Evolutionary conservation across 1,140 invertebrate species (phyloP).

Genomic region (Hyposmocoma kahamanoa): DNA sequence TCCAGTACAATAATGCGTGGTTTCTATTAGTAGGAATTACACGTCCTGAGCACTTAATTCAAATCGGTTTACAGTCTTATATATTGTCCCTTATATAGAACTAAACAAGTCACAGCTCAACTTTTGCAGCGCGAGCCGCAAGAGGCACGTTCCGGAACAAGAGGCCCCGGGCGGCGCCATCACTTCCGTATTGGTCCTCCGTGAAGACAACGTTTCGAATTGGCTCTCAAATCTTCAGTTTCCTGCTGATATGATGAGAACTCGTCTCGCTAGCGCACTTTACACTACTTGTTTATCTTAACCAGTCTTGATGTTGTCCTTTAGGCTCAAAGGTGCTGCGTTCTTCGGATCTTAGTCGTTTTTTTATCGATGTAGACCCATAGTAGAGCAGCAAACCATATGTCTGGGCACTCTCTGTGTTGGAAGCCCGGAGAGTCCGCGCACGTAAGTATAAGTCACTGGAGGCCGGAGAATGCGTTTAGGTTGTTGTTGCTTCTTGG

Average conservation of each 20-base stretch:
- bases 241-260: constrained; percentile 64
- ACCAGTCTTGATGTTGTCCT: constrained; percentile 58
- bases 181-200: constrained; percentile 48
- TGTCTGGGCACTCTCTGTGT: constrained; percentile 83
- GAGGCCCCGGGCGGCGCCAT: constrained; percentile 9
- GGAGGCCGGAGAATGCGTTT: constrained; percentile 83
- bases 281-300: constrained; percentile 48
- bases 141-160: constrained; percentile 6
- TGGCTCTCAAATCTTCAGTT: constrained; percentile 27
- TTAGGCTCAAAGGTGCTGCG: constrained; percentile 19
- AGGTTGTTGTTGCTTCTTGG: constrained; percentile 77
- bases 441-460: constrained; percentile 84
- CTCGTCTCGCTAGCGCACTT: constrained; percentile 37
- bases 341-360: not conserved
- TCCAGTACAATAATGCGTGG: not conserved
- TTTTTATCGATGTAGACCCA: constrained; percentile 55
- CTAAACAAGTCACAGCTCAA: constrained; percentile 34
- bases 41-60: constrained; percentile 7
- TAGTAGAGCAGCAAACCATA: constrained; percentile 40
- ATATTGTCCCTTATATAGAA: constrained; percentile 32
- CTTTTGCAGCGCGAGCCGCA: constrained; percentile 14
- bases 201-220: constrained; percentile 39
- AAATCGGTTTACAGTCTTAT: constrained; percentile 36
- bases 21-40: not conserved
- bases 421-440: constrained; percentile 84